A percentile compares a stretch with the other conserved stretches of the same genome.
Evolutionary conservation across 2,113 vertebrate genomes (phyloP).

Genomic region (Blennius ocellaris): DNA sequence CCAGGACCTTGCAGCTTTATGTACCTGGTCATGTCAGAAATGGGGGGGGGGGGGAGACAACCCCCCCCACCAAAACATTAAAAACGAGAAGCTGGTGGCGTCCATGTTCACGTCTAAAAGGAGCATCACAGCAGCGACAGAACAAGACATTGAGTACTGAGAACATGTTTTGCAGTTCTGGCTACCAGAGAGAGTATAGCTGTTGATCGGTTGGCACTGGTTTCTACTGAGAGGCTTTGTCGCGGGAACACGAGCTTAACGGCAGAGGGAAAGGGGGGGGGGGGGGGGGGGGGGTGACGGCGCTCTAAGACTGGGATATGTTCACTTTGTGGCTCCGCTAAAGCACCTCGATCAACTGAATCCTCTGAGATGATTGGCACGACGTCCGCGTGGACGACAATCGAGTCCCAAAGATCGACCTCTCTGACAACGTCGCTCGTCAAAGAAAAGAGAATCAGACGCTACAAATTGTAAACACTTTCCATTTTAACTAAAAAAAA

Average conservation of each 20-base stretch:
- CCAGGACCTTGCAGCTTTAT: slow-evolving; percentile 52
- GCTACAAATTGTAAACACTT: slow-evolving; percentile 83
- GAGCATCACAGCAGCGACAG: slow-evolving; percentile 43
- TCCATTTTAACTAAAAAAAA: slow-evolving; percentile 67
- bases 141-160: slow-evolving; percentile 43
- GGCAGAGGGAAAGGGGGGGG: too few relatives aligned
- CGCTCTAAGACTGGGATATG: slow-evolving; percentile 46
- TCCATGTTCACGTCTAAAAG: slow-evolving; percentile 16
- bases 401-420: slow-evolving; percentile 28
- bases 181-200: slow-evolving; percentile 64
- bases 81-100: slow-evolving; percentile 13
- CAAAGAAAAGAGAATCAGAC: slow-evolving; percentile 59
- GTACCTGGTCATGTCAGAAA: slow-evolving; percentile 43
- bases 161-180: slow-evolving; percentile 65
- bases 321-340: slow-evolving; percentile 51
- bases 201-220: slow-evolving; percentile 49
- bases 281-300: too few relatives aligned
- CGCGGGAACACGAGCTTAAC: too few relatives aligned
- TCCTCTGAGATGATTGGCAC: slow-evolving; percentile 80
- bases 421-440: background rate
- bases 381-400: slow-evolving; percentile 52
- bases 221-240: slow-evolving; percentile 52
- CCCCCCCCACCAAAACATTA: background rate
- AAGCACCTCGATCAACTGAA: slow-evolving; percentile 59
- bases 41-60: background rate